A percentile compares a stretch with the other conserved stretches of the same genome.
phyloP scores from a whole-genome alignment of 2,113 vertebrate species.

The Embiotoca jacksoni region DNA sequence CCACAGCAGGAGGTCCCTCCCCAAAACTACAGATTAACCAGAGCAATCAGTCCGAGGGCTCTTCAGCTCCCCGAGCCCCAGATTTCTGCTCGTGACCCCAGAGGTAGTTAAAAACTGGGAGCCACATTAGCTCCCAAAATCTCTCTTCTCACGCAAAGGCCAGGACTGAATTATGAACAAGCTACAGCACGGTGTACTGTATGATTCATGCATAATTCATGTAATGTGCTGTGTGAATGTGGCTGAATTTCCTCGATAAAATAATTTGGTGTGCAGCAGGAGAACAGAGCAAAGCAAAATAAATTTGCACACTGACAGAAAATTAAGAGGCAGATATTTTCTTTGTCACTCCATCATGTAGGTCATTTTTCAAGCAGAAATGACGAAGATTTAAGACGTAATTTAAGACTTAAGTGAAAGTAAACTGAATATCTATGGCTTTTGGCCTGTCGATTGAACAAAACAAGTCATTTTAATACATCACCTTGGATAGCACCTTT shows the following conservation, averaged over 20 bases:
- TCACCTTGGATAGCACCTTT: not conserved
- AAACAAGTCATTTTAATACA: not conserved
- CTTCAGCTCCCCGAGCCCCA: conserved; percentile 52
- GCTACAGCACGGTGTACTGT: not conserved
- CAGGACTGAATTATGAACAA: conserved; percentile 17
- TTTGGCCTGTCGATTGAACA: not conserved
- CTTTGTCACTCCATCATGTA: too few species aligned
- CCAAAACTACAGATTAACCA: conserved; percentile 72
- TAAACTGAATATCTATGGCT: not conserved
- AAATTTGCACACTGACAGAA: too few species aligned
- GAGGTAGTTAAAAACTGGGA: conserved; percentile 53
- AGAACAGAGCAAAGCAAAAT: not conserved
- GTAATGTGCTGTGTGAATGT: not conserved
- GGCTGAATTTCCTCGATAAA: not conserved
- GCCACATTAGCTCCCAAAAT: conserved; percentile 42
- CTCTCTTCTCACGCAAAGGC: conserved; percentile 49
- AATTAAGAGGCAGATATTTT: too few species aligned
- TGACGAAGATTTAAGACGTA: too few species aligned
- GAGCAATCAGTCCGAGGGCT: conserved; percentile 64
- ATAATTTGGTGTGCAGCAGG: not conserved
- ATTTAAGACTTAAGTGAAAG: not conserved
- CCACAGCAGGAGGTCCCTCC: conserved; percentile 60
- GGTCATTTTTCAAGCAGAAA: not conserved
- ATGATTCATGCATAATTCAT: not conserved
- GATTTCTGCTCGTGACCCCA: conserved; percentile 42